Evolutionary conservation across 2,888 invertebrate species (phyloP).

Genomic region (Drosophila silvestris): DNA sequence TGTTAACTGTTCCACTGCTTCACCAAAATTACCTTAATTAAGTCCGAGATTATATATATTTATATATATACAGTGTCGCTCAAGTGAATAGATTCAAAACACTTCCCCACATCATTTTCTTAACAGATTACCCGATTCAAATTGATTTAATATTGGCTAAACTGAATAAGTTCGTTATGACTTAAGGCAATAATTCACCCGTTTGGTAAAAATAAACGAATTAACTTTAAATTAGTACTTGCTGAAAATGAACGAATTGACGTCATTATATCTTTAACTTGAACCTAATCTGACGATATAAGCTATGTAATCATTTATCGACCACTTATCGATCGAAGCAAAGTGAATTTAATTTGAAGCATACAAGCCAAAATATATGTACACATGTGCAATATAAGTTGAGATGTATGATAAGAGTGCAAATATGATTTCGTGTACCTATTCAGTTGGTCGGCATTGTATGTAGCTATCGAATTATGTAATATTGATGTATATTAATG

Average conservation of each 20-base stretch:
- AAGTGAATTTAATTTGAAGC: neutral
- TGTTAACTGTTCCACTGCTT: conserved; percentile 15
- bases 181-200: neutral
- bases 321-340: neutral
- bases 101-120: neutral
- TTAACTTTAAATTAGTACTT: neutral
- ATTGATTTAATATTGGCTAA: neutral
- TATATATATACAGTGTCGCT: conserved; percentile 3
- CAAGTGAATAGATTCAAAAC: neutral
- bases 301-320: neutral
- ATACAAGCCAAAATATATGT: neutral
- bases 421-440: neutral
- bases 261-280: too few relatives aligned
- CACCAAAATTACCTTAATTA: conserved; percentile 33
- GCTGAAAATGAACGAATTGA: neutral
- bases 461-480: neutral
- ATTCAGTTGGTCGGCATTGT: neutral
- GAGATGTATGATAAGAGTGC: neutral
- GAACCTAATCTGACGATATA: too few relatives aligned
- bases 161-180: neutral
- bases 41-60: conserved; percentile 18
- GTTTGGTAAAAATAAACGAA: neutral
- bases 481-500: neutral
- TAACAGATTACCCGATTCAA: neutral
- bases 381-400: neutral